phyloP scores from a whole-genome alignment of 2,888 invertebrate species.

The Pyrochroa serraticornis region DNA sequence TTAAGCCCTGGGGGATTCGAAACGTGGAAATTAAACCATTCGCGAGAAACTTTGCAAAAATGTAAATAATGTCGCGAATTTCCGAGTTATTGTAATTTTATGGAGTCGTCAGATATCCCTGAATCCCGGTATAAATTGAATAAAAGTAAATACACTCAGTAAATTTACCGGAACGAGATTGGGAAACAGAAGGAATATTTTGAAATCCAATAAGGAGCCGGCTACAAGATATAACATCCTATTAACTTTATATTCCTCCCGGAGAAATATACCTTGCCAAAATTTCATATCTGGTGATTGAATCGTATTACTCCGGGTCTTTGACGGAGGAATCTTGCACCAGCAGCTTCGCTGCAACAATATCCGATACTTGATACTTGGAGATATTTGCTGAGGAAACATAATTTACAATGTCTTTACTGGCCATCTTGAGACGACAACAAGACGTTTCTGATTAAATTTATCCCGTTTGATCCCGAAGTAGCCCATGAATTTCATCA shows the following conservation, averaged over 20 bases:
- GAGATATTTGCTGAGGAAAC: conserved; percentile 45
- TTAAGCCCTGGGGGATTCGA: conserved; percentile 2
- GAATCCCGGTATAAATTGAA: conserved; percentile 24
- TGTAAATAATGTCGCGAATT: conserved; percentile 4
- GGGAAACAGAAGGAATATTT: conserved; percentile 25
- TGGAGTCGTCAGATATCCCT: conserved; percentile 3
- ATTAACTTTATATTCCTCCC: conserved; percentile 20
- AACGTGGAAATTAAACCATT: neutral
- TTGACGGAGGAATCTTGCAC: conserved; percentile 31
- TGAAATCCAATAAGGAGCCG: conserved; percentile 24
- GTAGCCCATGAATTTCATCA: conserved; percentile 27
- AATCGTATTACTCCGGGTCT: conserved; percentile 21
- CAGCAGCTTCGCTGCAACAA: conserved; percentile 34
- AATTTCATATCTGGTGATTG: conserved; percentile 23
- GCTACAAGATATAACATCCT: conserved; percentile 24
- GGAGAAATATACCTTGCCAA: conserved; percentile 13
- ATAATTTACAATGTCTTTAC: conserved; percentile 43
- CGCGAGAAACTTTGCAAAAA: neutral
- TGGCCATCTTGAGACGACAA: conserved; percentile 30
- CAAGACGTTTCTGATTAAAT: conserved; percentile 33
- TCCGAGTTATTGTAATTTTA: neutral
- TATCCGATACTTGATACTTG: conserved; percentile 38
- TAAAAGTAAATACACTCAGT: conserved; percentile 22
- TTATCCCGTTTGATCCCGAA: conserved; percentile 40
- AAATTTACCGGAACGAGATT: conserved; percentile 20